Evolutionary conservation across 2,797 vertebrate genomes (phyloP), one percentile per base, ranked within the genome.

Genomic region (Notolepis coatsorum): DNA sequence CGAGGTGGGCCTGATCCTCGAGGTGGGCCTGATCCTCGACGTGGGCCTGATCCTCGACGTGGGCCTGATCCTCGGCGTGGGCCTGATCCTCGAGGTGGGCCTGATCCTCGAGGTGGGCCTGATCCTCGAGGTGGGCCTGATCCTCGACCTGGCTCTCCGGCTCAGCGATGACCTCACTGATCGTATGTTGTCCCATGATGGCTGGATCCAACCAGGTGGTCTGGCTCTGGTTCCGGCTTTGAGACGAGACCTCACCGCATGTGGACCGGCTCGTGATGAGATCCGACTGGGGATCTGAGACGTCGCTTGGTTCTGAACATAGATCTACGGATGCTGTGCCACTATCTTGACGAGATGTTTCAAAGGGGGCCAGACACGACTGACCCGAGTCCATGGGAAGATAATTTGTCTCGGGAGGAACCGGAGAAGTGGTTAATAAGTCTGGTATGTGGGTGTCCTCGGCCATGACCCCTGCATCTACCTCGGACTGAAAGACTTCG

Each of bases 301-400:
- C 24, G 2, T 41, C 1, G 0, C n/a, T 51, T 38, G 13, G 35
- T 10, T 67, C 21, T 13, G 50, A 46, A 30, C 43, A n/a, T 15
- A 17, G 12, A n/a, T 13, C 25, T 17, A 37, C 20, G 7, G 18
- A 18, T 2, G 24, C n/a, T 2, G 20, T 15, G 3, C 10, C 6
- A 24, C 1, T 17, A 18, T 48, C 37, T 12, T 21, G 18, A 33
- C 18, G 6, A 12, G 13, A 9, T 13, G 12, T 30, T 13, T 51
- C 49, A 39, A 41, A 21, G 35, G 24, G 30, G 35, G 37, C 53
- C 25, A 60, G 25, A 15, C 52, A 38, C 24, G 54, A 48, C 25
- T 43, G 61, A 18, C 35, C 75, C 7, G 15, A 23, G 13, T 28
- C 45, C 2, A 25, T 10, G 10, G 15, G 13, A 35, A 25, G 38